A percentile compares a stretch with the other conserved stretches of the same genome.
These are phyloP conservation scores for Lepilemur ruficaudatus DNA, from an alignment of 2,797 vertebrate genomes.

Conservation along the genomic window DNA sequence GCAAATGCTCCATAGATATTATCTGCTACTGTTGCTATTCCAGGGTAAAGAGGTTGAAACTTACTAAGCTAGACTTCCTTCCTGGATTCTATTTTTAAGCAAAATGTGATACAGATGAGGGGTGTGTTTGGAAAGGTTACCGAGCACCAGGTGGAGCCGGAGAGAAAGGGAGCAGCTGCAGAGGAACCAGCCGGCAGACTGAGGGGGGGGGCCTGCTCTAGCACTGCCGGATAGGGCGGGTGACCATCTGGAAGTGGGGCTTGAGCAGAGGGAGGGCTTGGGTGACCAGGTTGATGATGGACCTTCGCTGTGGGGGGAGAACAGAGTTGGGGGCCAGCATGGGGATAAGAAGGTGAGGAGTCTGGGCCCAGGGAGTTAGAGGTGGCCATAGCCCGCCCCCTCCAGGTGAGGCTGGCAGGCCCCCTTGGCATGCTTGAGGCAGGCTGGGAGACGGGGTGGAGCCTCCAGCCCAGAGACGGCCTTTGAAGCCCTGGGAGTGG, in stretches of 20 bases:
- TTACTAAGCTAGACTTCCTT: too few species aligned
- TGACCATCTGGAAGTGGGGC: not conserved
- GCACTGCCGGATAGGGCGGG: not conserved
- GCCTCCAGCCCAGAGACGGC: not conserved
- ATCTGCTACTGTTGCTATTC: not conserved
- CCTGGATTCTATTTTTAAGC: not conserved
- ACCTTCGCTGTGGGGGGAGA: not conserved
- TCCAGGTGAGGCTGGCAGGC: not conserved
- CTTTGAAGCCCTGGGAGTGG: not conserved
- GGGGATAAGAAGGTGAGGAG: not conserved
- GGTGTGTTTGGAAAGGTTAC: not conserved
- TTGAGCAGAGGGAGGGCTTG: not conserved
- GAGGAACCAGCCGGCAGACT: not conserved
- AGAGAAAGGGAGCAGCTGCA: not conserved
- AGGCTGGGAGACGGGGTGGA: rapidly evolving
- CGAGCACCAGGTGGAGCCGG: rapidly evolving
- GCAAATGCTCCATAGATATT: rapidly evolving
- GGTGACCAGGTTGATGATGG: not conserved
- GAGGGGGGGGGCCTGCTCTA: not conserved
- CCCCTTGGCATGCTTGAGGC: not conserved
- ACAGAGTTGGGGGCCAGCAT: not conserved
- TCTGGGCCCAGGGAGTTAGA: not conserved
- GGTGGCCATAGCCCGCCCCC: not conserved
- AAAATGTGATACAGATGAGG: not conserved
- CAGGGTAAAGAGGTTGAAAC: not conserved